Percentiles rank a stretch among this genome's conserved stretches.
Evolutionary conservation across 2,888 invertebrate genomes (phyloP).

Genomic region (Terebella lapidaria): DNA sequence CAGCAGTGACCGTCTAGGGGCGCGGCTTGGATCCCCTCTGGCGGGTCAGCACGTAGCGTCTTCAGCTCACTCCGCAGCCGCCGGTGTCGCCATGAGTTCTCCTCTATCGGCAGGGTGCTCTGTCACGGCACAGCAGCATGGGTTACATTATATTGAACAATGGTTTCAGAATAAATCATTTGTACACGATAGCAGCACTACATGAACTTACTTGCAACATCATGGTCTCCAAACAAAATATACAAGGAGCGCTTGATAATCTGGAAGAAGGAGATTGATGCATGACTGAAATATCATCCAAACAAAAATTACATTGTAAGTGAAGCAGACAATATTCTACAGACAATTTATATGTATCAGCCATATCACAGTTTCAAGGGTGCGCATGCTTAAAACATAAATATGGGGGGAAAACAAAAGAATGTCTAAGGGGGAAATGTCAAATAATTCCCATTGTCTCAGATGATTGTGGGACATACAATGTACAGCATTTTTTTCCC

Average conservation of each 20-base stretch:
- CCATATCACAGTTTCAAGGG: too few relatives aligned
- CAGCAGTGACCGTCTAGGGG: constrained; percentile 75
- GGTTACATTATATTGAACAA: too few relatives aligned
- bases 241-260: constrained; percentile 78
- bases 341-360: neutral
- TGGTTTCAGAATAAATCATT: too few relatives aligned
- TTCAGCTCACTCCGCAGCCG: constrained; percentile 72
- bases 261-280: constrained; percentile 53
- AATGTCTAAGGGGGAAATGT: too few relatives aligned
- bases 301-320: neutral
- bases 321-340: too few relatives aligned
- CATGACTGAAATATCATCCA: too few relatives aligned
- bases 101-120: constrained; percentile 59
- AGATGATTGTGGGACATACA: too few relatives aligned
- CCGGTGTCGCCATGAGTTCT: constrained; percentile 75
- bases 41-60: constrained; percentile 63
- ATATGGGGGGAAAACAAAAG: too few relatives aligned
- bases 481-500: too few relatives aligned
- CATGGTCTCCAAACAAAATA: constrained; percentile 81
- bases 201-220: constrained; percentile 57
- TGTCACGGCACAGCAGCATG: constrained; percentile 13
- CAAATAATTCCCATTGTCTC: too few relatives aligned
- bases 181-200: too few relatives aligned
- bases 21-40: constrained; percentile 77
- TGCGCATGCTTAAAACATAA: too few relatives aligned